Evolutionary conservation across 2,113 vertebrate genomes (phyloP), one percentile per base, ranked within the genome.

Genomic region (Spheniscus mendiculus): DNA sequence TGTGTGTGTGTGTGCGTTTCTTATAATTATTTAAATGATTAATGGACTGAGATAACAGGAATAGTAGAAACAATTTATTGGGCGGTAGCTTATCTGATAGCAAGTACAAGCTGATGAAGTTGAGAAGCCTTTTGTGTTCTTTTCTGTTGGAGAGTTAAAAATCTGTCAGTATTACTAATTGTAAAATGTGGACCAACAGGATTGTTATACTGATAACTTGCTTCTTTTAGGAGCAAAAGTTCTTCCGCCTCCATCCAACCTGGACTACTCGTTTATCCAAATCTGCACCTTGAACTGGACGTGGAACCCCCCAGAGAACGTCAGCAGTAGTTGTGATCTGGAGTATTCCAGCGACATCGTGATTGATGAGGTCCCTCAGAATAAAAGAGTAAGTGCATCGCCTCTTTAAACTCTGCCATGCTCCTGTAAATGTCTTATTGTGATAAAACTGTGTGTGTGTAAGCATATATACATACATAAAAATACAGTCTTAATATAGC

Each of bases 241-340:
- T 79, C 85, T 94, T 53, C 91, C 91, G 8, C 62, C 89, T 74
- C 96, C 95, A 8, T 90, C 97, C 53, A 95, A 89, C 52, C 62
- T 98, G 71, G 18, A 6, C 19, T 96, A 96, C 44, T 77, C 77
- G 0, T 55, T 97, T 63, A 66, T 89, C 30, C 80, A 87, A 42
- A 88, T 81, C 18, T 98, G 97, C 55, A 90, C 78, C 32, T n/a
- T 97, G 77, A 96, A 89, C 26, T 95, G 96, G 94, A 94, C 79
- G 0, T 98, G 97, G 97, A 70, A 26, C 25, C 73, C 94, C 14
- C 87, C 85, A 0, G 66, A 74, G 55, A 69, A 81, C 0, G 1
- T 93, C 26, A 89, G 71, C n/a, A 63, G 66, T 18, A 26, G 36
- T 87, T 98, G 97, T 13, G 26, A 63, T 19, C 55, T 96, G 79